A percentile compares a stretch with the other conserved stretches of the same genome.
Conservation (phyloP, 2,888 invertebrate genomes). For the Lasius platythorax region DNA sequence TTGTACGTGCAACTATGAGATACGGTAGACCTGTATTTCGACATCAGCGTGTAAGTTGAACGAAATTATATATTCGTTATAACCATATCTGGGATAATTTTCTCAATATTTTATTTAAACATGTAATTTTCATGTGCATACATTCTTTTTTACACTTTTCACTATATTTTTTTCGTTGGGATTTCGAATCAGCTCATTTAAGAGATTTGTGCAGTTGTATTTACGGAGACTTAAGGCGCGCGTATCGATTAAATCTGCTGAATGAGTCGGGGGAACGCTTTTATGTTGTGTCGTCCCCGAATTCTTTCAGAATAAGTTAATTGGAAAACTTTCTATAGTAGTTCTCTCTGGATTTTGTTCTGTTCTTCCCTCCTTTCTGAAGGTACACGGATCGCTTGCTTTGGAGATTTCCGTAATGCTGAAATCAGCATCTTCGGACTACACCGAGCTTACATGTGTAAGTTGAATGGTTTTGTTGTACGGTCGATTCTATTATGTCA, state of each 20-base stretch:
- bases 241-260: slow-evolving; percentile 20
- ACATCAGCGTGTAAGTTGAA: background rate
- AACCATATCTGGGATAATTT: background rate
- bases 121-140: background rate
- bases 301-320: slow-evolving; percentile 54
- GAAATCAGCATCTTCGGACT: slow-evolving; percentile 40
- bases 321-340: slow-evolving; percentile 49
- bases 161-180: background rate
- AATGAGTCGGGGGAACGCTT: background rate
- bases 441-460: slow-evolving; percentile 25
- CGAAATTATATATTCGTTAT: background rate
- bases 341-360: slow-evolving; percentile 3
- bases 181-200: background rate
- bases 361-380: slow-evolving; percentile 7
- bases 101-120: background rate
- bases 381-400: slow-evolving; percentile 3
- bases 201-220: background rate
- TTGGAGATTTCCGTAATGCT: slow-evolving; percentile 32
- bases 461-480: slow-evolving; percentile 24
- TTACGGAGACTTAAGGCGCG: background rate
- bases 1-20: background rate
- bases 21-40: background rate
- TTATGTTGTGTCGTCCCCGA: slow-evolving; percentile 18
- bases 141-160: background rate
- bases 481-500: slow-evolving; percentile 2